Base-by-base conservation (phyloP, 2,888 invertebrate species). In the Diarsia mendica region DNA sequence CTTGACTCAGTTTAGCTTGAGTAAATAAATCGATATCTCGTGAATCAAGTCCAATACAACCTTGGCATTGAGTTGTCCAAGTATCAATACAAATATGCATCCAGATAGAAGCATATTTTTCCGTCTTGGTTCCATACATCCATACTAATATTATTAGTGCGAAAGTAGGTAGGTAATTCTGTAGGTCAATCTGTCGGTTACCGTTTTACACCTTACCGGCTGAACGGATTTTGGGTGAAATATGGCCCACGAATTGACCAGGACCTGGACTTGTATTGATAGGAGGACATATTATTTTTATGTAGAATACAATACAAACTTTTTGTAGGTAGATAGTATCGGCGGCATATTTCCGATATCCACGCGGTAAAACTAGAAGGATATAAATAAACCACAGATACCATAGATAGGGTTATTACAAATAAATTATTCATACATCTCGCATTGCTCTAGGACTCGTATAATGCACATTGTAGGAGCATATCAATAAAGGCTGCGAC, bases 401-500 rank as follows among this genome's bases (percentile, higher is more conserved):
- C n/a, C n/a, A 10, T 23, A 51, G 6, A 49, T 63, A 60, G 28
- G 49, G 39, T 28, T 28, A 71, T 71, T 71, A 33, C 18, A 58
- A 28, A 11, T 9, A 5, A 73, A 28, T 33, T 68, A 67, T 70
- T 15, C 58, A 58, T 44, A 48, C n/a, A 49, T 61, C 20, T 76
- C 51, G 20, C 23, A 76, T 55, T 66, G 46, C 48, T 72, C 48
- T 72, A 53, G 18, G 39, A 51, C 28, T 63, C n/a, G 8, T 44
- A 53, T 65, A 58, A 60, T 75, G 46, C 39, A 65, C 20, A 53
- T 55, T 67, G 33, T 49, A 68, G 4, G 4, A 67, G 39, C 33
- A 67, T 69, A 60, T 63, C 68, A 20, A 58, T 51, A 13, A 63
- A 61, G 53, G 23, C 3, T 49, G 23, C 72, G 46, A 65, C 73